These are phyloP conservation scores for Notocelia uddmanniana DNA, from an alignment of 2,888 invertebrate genomes.

Conservation along the genomic window DNA sequence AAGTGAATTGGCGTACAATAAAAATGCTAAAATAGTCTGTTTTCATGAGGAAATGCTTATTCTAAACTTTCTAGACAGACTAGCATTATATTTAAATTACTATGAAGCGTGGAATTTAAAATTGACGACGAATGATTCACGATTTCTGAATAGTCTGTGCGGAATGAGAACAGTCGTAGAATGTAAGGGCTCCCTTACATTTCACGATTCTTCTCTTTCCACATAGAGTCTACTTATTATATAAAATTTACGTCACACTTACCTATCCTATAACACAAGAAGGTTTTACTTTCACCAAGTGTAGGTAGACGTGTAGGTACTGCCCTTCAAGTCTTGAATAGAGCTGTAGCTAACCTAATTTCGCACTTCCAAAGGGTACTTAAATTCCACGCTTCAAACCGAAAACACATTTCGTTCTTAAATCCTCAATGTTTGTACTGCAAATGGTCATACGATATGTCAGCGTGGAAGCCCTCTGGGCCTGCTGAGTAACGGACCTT, in stretches of 20 bases:
- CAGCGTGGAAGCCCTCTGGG: slow-evolving; percentile 91
- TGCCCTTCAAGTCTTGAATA: too few species aligned
- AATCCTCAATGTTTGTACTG: slow-evolving; percentile 40
- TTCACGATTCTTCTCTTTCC: too few species aligned
- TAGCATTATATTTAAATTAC: neutral
- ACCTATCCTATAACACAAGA: too few species aligned
- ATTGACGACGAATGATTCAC: too few species aligned
- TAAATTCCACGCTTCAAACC: neutral
- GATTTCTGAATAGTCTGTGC: neutral
- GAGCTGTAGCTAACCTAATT: neutral
- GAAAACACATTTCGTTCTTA: too few species aligned
- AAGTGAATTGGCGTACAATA: neutral
- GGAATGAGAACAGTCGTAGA: too few species aligned
- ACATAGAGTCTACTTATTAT: too few species aligned
- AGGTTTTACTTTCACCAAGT: too few species aligned
- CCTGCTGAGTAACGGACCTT: slow-evolving; percentile 92
- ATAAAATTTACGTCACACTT: too few species aligned
- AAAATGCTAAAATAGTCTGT: neutral
- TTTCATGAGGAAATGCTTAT: slow-evolving; percentile 1
- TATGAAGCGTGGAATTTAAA: slow-evolving; percentile 6
- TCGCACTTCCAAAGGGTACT: neutral
- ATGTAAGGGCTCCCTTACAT: too few species aligned
- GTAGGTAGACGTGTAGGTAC: too few species aligned
- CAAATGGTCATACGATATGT: slow-evolving; percentile 88
- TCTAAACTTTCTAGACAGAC: slow-evolving; percentile 12